phyloP scores from a whole-genome alignment of 2,888 invertebrate species.

The Hyalella azteca region DNA sequence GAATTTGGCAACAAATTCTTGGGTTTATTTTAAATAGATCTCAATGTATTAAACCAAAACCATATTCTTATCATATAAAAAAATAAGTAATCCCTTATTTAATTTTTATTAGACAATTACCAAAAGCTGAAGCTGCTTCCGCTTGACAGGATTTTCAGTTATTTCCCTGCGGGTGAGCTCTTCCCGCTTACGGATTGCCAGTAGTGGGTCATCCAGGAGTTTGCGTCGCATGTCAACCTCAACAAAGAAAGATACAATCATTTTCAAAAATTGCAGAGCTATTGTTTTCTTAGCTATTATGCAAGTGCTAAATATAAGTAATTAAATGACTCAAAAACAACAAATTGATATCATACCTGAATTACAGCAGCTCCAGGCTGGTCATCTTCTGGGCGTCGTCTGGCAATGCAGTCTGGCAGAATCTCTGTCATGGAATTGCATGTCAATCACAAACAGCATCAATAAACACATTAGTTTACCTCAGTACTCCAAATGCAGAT shows the following conservation, averaged over 20 bases:
- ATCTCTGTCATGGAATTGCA: constrained; percentile 44
- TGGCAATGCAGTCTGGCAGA: constrained; percentile 52
- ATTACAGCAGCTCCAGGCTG: not conserved
- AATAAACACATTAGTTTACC: not conserved
- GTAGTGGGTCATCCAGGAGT: constrained; percentile 90
- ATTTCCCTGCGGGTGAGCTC: constrained; percentile 84
- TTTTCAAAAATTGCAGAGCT: not conserved
- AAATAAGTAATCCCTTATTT: not conserved
- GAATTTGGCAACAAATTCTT: no score
- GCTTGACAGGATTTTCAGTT: constrained; percentile 87
- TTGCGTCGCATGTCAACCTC: constrained; percentile 88
- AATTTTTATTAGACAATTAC: constrained; percentile 63
- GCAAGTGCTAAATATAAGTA: not conserved
- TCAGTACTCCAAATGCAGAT: not conserved
- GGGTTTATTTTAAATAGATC: no score
- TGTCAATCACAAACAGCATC: not conserved
- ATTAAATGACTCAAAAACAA: not conserved
- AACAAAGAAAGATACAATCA: constrained; percentile 36
- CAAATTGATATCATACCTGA: not conserved
- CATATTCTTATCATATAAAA: not conserved
- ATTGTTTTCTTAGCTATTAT: not conserved
- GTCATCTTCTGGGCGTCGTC: constrained; percentile 37
- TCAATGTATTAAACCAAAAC: no score
- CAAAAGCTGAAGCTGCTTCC: constrained; percentile 83
- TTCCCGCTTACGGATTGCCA: constrained; percentile 86